phyloP scores from a whole-genome alignment of 2,888 invertebrate genomes.

The Diaphora mendica region DNA sequence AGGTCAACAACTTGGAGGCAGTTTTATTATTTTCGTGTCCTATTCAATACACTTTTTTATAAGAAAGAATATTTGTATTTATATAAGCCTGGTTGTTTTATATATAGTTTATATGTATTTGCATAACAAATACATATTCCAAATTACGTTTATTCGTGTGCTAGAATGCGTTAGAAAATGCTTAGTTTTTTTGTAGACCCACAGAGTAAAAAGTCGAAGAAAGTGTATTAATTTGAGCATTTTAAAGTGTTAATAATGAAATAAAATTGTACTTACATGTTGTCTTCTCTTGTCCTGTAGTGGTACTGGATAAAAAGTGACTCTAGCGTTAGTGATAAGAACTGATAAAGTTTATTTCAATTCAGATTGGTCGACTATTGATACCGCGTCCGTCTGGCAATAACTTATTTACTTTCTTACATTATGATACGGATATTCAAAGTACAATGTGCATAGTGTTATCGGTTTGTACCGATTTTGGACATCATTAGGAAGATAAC shows the following conservation, averaged over 20 bases:
- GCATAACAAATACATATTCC: neutral
- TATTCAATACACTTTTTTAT: neutral
- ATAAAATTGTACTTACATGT: constrained; percentile 29
- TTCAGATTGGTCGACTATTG: constrained; percentile 30
- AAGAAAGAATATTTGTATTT: neutral
- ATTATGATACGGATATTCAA: neutral
- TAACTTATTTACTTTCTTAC: neutral
- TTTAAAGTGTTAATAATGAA: neutral
- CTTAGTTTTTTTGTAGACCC: neutral
- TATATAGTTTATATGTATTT: neutral
- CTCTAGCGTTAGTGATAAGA: constrained; percentile 38
- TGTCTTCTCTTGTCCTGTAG: constrained; percentile 13
- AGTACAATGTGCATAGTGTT: neutral
- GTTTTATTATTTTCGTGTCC: neutral
- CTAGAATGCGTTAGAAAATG: too few species aligned
- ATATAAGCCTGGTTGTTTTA: neutral
- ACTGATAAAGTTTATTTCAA: constrained; percentile 34
- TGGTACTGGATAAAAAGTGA: constrained; percentile 31
- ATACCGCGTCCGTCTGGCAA: constrained; percentile 12
- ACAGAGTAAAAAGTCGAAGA: neutral
- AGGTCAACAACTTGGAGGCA: neutral
- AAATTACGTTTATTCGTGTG: neutral
- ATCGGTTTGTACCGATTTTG: neutral
- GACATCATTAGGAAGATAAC: neutral
- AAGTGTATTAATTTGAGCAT: neutral